Evolutionary conservation across 2,113 vertebrate species (phyloP).

Genomic region (Onychostruthus taczanowskii): DNA sequence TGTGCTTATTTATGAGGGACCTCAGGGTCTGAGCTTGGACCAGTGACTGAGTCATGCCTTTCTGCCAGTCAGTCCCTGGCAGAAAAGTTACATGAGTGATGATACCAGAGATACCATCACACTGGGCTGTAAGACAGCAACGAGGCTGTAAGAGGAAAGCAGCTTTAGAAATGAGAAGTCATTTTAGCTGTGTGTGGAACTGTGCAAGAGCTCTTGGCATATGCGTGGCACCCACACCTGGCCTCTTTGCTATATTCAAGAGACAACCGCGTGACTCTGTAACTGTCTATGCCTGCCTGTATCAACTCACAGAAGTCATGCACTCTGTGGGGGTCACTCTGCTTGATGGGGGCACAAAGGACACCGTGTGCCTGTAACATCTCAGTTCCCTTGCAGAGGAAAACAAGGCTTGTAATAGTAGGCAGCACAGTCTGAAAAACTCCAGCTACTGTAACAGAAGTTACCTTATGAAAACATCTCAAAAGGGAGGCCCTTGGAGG

Average conservation of each 20-base stretch:
- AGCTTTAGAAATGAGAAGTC: neutral
- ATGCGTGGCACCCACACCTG: neutral
- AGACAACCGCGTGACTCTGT: neutral
- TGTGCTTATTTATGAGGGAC: neutral
- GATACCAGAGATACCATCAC: neutral
- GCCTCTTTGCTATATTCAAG: neutral
- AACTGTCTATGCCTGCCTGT: neutral
- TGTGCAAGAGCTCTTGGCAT: neutral
- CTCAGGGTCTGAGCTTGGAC: neutral
- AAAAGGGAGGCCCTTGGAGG: neutral
- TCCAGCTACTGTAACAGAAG: neutral
- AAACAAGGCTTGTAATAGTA: neutral
- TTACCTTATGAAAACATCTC: neutral
- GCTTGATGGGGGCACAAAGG: neutral
- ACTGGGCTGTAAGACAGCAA: neutral
- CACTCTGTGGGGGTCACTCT: fast-evolving
- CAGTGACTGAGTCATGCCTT: neutral
- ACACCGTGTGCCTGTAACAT: neutral
- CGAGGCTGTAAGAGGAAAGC: neutral
- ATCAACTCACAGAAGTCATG: too few species aligned
- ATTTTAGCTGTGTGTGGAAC: neutral
- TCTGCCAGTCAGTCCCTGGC: neutral
- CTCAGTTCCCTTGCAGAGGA: neutral
- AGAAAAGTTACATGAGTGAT: neutral
- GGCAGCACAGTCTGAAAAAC: neutral